Conservation (phyloP, 2,888 invertebrate species). For the Sipha maydis region DNA sequence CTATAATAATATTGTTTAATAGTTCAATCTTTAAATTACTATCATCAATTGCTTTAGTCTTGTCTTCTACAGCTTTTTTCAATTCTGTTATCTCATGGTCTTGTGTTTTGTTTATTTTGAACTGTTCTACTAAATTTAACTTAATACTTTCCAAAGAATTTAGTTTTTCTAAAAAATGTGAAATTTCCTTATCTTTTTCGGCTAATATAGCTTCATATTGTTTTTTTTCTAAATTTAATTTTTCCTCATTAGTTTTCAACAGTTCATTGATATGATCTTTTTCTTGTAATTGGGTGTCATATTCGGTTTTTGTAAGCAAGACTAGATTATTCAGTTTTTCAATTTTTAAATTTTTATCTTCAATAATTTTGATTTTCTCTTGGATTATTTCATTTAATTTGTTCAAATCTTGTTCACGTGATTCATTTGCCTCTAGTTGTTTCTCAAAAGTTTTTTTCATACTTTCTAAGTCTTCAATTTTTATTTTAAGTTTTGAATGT, state of each 20-base stretch:
- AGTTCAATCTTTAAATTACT: conserved; percentile 34
- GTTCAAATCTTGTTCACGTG: conserved; percentile 22
- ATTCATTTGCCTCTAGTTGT: conserved; percentile 25
- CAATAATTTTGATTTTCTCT: conserved; percentile 35
- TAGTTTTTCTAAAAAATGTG: conserved; percentile 3
- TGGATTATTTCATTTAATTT: conserved; percentile 34
- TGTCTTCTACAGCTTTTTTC: conserved; percentile 30
- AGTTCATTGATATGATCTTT: conserved; percentile 20
- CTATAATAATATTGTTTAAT: conserved; percentile 9
- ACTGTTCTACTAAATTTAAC: conserved; percentile 2
- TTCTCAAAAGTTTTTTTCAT: conserved; percentile 35
- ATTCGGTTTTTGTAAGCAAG: conserved; percentile 9
- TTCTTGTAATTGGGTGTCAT: conserved; percentile 1
- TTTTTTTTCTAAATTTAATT: conserved; percentile 8
- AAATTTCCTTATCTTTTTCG: conserved; percentile 36
- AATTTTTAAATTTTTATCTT: conserved; percentile 2
- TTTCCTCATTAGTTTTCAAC: conserved; percentile 1
- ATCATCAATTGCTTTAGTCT: conserved; percentile 29
- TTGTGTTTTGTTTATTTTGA: conserved; percentile 35
- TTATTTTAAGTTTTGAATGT: conserved; percentile 11
- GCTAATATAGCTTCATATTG: conserved; percentile 11
- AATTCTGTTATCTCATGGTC: conserved; percentile 41
- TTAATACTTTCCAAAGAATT: background rate
- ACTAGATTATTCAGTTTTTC: conserved; percentile 39
- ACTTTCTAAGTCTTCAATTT: conserved; percentile 38